These are phyloP conservation scores for Drosophila ananassae DNA, from an alignment of 1,140 invertebrate genomes.

Conservation along the genomic window DNA sequence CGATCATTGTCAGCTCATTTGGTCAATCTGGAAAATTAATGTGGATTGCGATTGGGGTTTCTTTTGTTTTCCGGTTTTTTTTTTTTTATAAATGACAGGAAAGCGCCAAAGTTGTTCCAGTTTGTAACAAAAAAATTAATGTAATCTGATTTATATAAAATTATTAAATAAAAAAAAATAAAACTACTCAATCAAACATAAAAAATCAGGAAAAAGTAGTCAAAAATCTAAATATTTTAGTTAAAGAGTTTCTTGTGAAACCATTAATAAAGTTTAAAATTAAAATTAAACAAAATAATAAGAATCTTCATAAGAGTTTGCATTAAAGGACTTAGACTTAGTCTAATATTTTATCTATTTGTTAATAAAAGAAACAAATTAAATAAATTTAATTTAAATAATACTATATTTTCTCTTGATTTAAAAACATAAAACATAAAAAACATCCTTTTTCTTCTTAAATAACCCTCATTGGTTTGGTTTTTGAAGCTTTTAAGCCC, in stretches of 20 bases:
- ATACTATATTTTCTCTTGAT: too few relatives aligned
- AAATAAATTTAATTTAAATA: too few relatives aligned
- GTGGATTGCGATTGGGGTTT: constrained; percentile 33
- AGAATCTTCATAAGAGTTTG: too few relatives aligned
- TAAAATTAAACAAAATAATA: too few relatives aligned
- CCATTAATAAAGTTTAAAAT: too few relatives aligned
- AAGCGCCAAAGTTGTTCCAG: not conserved
- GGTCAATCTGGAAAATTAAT: constrained; percentile 53
- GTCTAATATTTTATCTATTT: too few relatives aligned
- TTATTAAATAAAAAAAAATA: not conserved
- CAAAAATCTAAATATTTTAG: not conserved
- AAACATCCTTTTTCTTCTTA: not conserved
- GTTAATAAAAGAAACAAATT: too few relatives aligned
- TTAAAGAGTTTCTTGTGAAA: not conserved
- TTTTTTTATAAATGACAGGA: not conserved
- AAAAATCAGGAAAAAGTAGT: not conserved
- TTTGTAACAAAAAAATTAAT: not conserved
- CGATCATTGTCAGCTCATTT: constrained; percentile 54
- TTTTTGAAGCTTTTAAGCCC: not conserved
- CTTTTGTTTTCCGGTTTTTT: not conserved
- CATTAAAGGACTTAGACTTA: too few relatives aligned
- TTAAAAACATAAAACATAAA: too few relatives aligned
- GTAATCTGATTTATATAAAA: not conserved
- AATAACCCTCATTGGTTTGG: not conserved
- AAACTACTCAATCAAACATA: not conserved